Conservation (phyloP, 2,113 vertebrate genomes). For the Chionodraco myersi region DNA sequence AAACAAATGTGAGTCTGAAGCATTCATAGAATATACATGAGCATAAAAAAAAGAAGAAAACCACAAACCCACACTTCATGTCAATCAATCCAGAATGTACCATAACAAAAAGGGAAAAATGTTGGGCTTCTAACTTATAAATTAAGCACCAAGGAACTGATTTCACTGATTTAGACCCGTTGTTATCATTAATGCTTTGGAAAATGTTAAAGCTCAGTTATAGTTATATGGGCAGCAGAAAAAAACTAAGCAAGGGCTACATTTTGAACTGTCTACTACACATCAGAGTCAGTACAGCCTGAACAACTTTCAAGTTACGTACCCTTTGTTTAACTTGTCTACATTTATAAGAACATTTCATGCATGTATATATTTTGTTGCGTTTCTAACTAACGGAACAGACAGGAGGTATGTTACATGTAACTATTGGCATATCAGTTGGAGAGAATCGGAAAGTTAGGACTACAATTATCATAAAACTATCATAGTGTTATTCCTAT, state of each 20-base stretch:
- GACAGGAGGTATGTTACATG: no score
- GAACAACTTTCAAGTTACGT: no score
- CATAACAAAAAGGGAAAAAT: background rate
- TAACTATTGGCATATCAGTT: background rate
- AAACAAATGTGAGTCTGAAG: constrained; percentile 1
- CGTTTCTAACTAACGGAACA: no score
- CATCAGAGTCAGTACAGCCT: no score
- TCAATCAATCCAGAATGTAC: background rate
- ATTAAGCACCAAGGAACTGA: background rate
- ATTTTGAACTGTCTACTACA: no score
- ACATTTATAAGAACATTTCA: no score
- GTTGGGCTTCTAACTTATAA: background rate
- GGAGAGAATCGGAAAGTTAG: background rate
- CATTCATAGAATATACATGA: constrained; percentile 13
- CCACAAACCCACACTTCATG: background rate
- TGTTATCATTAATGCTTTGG: background rate
- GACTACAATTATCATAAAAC: constrained; percentile 7
- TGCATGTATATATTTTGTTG: no score
- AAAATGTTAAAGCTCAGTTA: background rate
- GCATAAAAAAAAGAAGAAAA: background rate
- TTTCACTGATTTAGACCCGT: background rate
- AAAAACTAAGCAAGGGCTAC: background rate
- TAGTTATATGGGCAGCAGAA: background rate
- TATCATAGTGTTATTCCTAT: background rate
- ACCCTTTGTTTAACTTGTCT: no score